Evolutionary conservation across 92 coral and sea anemone genomes (phyloP).

Genomic region (Porites evermanni): DNA sequence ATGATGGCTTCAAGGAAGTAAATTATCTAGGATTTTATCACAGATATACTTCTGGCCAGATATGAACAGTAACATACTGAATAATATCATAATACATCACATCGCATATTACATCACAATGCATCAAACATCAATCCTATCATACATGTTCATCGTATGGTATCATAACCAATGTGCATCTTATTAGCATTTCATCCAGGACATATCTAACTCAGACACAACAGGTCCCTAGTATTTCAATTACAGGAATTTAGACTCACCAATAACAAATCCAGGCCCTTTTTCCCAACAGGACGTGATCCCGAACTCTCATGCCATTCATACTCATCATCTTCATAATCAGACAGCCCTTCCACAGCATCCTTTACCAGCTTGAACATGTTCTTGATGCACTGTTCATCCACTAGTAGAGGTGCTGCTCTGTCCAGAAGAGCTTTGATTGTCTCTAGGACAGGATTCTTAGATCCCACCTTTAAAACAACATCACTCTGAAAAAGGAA

Average conservation of each 20-base stretch:
- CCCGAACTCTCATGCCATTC: constrained; percentile 61
- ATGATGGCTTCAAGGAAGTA: no score
- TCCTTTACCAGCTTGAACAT: constrained; percentile 74
- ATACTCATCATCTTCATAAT: constrained; percentile 69
- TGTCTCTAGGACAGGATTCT: constrained; percentile 88
- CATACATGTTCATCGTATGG: no score
- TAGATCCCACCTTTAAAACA: constrained; percentile 81
- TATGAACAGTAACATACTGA: no score
- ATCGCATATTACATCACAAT: no score
- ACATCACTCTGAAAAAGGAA: constrained; percentile 75
- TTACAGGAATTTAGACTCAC: constrained; percentile 47
- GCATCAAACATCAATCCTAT: no score
- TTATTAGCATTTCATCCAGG: no score
- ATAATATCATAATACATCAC: no score
- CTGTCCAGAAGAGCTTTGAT: constrained; percentile 88
- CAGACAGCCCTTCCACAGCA: constrained; percentile 71
- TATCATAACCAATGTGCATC: no score
- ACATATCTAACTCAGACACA: no score
- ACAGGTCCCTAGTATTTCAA: not conserved
- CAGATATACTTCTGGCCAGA: no score
- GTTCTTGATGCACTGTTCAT: constrained; percentile 75
- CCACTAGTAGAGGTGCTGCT: constrained; percentile 91
- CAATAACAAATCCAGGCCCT: constrained; percentile 79
- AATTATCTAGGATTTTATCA: no score
- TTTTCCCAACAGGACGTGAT: constrained; percentile 61